Conservation (phyloP, 2,888 invertebrate species). For the Athalia circularis region DNA sequence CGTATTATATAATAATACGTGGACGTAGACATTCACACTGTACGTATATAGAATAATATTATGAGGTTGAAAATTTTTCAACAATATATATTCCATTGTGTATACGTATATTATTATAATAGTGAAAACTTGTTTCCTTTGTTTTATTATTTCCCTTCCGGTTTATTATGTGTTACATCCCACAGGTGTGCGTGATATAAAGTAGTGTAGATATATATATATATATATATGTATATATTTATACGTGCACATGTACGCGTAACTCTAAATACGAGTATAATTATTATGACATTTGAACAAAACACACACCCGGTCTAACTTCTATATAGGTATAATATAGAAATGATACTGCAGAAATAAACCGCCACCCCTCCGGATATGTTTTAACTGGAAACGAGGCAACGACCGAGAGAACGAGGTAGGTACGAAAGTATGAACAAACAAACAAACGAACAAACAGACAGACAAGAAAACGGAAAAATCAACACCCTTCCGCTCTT, state of each 20-base stretch:
- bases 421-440: neutral
- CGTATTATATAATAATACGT: no score
- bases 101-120: neutral
- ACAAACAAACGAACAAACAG: constrained; percentile 10
- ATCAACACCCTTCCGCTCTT: neutral
- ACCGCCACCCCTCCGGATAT: no score
- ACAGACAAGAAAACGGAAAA: constrained; percentile 12
- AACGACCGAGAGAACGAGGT: neutral
- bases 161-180: neutral
- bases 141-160: constrained; percentile 16
- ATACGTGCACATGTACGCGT: neutral
- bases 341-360: no score
- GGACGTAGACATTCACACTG: no score
- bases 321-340: no score
- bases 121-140: neutral
- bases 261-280: neutral
- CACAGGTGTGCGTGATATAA: neutral
- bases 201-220: neutral
- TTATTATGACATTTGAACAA: constrained; percentile 24
- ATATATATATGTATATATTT: no score
- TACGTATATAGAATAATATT: no score
- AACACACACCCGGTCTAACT: neutral
- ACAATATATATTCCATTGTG: neutral
- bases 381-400: constrained; percentile 21
- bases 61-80: no score